These are phyloP conservation scores for Anastatus disparis DNA, from an alignment of 1,140 invertebrate genomes.

Conservation along the genomic window DNA sequence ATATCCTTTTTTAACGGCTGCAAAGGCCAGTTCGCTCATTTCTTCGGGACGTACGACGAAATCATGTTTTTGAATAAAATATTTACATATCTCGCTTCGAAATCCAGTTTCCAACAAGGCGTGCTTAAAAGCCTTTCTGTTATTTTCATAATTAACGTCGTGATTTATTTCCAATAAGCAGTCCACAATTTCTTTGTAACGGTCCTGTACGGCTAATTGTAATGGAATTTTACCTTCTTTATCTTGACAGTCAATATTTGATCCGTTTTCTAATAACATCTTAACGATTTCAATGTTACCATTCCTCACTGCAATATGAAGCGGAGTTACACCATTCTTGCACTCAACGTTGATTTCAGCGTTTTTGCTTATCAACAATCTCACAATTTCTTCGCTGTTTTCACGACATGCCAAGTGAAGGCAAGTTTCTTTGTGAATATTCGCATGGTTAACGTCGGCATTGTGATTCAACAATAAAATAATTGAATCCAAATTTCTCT, in stretches of 20 bases:
- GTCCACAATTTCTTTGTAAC: background rate
- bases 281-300: background rate
- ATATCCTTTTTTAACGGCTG: background rate
- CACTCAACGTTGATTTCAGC: background rate
- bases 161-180: background rate
- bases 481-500: background rate
- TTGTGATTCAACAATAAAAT: background rate
- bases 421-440: background rate
- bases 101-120: background rate
- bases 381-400: background rate
- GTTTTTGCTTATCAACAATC: background rate
- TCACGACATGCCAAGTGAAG: background rate
- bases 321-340: background rate
- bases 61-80: background rate
- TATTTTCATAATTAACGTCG: background rate
- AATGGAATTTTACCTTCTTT: background rate
- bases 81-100: background rate
- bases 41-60: background rate
- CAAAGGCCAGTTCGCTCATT: background rate
- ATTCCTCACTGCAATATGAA: background rate
- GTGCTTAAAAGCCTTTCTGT: background rate
- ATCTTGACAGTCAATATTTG: background rate
- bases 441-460: background rate
- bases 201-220: background rate
- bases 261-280: background rate